Conservation (phyloP, 2,113 vertebrate species). For the Ceuthmochares aereus region DNA sequence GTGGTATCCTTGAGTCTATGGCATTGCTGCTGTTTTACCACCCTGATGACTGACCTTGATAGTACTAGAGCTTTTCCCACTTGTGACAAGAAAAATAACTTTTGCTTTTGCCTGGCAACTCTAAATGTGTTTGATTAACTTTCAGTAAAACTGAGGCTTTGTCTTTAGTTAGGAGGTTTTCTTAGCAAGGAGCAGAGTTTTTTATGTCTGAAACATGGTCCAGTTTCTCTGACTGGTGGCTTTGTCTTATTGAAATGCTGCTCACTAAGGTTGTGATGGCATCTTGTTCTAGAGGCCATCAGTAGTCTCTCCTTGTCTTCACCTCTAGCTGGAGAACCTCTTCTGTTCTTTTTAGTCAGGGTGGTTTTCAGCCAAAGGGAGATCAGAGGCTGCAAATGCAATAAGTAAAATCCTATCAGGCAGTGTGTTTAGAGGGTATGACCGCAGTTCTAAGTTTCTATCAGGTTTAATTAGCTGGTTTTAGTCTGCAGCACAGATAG, state of each 20-base stretch:
- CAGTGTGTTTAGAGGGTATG: neutral
- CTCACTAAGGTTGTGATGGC: neutral
- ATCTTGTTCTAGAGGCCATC: neutral
- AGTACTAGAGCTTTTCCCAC: neutral
- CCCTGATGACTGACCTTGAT: neutral
- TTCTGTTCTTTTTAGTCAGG: neutral
- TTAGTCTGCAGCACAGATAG: neutral
- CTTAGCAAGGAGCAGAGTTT: neutral
- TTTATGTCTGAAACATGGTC: neutral
- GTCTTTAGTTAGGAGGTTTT: neutral
- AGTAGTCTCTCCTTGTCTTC: neutral
- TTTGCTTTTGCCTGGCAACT: neutral
- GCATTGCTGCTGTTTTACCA: neutral
- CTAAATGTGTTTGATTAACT: neutral
- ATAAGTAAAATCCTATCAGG: neutral
- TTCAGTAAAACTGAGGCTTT: neutral
- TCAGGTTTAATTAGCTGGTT: neutral
- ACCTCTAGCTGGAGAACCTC: neutral
- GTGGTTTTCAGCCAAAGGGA: neutral
- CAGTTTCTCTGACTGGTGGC: neutral
- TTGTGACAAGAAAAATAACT: neutral
- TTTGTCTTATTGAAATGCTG: neutral
- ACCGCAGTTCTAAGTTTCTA: neutral
- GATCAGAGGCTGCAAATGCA: neutral
- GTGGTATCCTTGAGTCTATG: neutral